Evolutionary conservation across 2,113 vertebrate genomes (phyloP).

Genomic region (Strix uralensis): DNA sequence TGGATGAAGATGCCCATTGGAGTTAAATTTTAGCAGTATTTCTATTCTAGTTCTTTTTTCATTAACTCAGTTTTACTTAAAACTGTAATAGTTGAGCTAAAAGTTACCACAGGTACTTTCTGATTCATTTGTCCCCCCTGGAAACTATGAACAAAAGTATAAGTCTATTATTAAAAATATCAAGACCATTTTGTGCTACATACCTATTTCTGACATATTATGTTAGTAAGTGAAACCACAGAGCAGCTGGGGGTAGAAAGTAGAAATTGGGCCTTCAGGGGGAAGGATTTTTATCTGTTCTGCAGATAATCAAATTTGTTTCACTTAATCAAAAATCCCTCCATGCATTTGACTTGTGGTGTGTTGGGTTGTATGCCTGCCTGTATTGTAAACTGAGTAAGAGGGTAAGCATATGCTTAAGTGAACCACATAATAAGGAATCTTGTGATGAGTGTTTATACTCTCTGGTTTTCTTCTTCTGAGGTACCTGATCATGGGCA

Average conservation of each 20-base stretch:
- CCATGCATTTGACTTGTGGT: neutral
- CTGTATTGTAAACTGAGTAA: neutral
- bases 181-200: neutral
- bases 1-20: neutral
- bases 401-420: neutral
- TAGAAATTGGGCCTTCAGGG: neutral
- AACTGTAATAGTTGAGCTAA: neutral
- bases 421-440: neutral
- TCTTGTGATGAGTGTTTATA: neutral
- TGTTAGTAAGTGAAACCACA: neutral
- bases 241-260: neutral
- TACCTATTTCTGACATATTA: neutral
- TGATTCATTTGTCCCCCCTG: neutral
- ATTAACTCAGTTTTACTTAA: neutral
- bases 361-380: neutral
- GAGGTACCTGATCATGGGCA: neutral
- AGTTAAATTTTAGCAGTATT: neutral
- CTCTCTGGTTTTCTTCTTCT: neutral
- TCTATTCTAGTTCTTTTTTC: neutral
- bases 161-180: neutral
- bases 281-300: neutral
- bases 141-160: neutral
- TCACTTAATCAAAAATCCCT: neutral
- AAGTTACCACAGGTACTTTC: neutral
- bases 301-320: neutral